Evolutionary conservation across 1,140 invertebrate genomes (phyloP).

Genomic region (Dufourea novaeangliae): DNA sequence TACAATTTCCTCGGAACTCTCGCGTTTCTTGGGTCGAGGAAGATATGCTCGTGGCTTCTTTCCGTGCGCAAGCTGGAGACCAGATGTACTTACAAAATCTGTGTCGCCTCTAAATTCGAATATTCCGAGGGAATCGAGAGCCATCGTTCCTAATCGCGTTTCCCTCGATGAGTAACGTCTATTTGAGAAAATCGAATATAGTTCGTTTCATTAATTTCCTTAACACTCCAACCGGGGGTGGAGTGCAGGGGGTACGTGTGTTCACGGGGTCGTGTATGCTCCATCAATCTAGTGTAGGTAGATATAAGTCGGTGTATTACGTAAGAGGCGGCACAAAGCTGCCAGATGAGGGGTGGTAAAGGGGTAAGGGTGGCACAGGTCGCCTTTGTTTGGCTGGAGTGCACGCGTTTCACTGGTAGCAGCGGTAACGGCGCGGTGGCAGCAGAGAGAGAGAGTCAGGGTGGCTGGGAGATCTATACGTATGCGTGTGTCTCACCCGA

Average conservation of each 20-base stretch:
- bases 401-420: constrained; percentile 67
- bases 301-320: constrained; percentile 53
- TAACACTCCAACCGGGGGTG: not conserved
- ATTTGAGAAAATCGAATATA: not conserved
- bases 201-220: constrained; percentile 22
- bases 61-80: not conserved
- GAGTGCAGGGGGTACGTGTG: no score
- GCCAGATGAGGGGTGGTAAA: constrained; percentile 50
- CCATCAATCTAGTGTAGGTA: constrained; percentile 29
- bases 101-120: not conserved
- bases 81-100: not conserved
- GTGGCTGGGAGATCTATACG: constrained; percentile 50
- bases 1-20: not conserved
- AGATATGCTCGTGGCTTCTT: not conserved
- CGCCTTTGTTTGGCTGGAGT: constrained; percentile 75
- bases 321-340: constrained; percentile 50
- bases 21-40: not conserved
- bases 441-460: constrained; percentile 9
- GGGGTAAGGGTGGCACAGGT: constrained; percentile 59
- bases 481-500: constrained; percentile 36
- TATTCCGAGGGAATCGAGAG: not conserved
- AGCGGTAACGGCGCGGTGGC: constrained; percentile 31
- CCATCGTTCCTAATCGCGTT: not conserved
- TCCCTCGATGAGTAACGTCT: not conserved
- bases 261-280: constrained; percentile 21